Percentiles rank a stretch among this genome's conserved stretches.
Evolutionary conservation across 2,113 vertebrate species (phyloP).

Genomic region (Odobenus rosmarus): DNA sequence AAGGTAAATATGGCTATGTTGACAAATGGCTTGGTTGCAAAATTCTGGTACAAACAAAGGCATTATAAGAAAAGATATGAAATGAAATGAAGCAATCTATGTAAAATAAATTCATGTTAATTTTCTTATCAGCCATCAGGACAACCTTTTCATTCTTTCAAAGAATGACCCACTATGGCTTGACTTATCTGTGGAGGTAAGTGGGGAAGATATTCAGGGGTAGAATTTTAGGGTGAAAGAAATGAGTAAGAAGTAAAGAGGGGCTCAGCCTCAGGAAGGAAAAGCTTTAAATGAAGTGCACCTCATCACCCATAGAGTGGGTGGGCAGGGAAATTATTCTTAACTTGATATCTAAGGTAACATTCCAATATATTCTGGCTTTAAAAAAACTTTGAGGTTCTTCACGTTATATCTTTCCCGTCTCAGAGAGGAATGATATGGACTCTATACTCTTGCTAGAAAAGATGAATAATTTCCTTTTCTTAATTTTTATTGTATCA

Average conservation of each 20-base stretch:
- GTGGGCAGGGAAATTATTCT: background rate
- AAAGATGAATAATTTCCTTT: background rate
- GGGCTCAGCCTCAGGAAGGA: background rate
- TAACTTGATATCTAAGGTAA: background rate
- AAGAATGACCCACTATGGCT: background rate
- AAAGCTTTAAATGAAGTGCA: background rate
- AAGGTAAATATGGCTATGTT: slow-evolving; percentile 38
- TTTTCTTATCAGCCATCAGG: background rate
- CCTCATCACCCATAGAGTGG: background rate
- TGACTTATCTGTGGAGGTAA: background rate
- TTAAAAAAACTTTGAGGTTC: background rate
- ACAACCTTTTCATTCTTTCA: background rate
- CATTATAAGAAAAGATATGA: background rate
- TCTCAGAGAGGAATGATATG: background rate
- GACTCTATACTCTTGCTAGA: background rate
- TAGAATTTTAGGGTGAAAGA: slow-evolving; percentile 8
- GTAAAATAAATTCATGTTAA: background rate
- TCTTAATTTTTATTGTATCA: slow-evolving; percentile 1
- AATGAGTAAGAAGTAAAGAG: background rate
- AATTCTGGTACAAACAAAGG: slow-evolving; percentile 53
- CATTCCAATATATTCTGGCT: background rate
- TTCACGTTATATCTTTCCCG: background rate
- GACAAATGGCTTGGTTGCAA: slow-evolving; percentile 37
- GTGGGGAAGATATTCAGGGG: background rate
- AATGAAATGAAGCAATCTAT: background rate